These are phyloP conservation scores for Minunthozetes semirufus DNA, from an alignment of 2,888 invertebrate genomes.

Conservation along the genomic window DNA sequence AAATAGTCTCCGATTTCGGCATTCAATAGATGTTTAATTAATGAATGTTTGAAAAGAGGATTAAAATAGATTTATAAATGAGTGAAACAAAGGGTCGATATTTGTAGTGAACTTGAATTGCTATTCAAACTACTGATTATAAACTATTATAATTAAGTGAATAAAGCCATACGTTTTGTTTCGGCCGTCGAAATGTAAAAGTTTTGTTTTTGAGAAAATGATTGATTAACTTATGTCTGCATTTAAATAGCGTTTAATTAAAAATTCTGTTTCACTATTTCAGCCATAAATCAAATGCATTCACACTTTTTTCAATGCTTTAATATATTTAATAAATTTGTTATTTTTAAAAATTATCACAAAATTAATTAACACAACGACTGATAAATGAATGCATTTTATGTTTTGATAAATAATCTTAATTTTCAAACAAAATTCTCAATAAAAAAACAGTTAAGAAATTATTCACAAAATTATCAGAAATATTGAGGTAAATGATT, in stretches of 20 bases:
- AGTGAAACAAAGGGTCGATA: no score
- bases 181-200: background rate
- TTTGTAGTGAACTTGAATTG: no score
- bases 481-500: no score
- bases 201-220: background rate
- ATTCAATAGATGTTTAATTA: no score
- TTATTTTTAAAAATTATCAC: background rate
- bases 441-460: no score
- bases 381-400: background rate
- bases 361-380: background rate
- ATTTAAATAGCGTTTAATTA: conserved; percentile 11
- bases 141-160: background rate
- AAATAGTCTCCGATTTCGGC: no score
- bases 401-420: no score
- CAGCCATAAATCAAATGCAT: background rate
- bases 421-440: no score
- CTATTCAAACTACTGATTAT: background rate
- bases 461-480: no score
- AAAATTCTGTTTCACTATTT: background rate
- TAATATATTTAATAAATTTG: background rate
- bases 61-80: no score
- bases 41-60: no score
- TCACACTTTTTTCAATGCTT: background rate
- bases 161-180: background rate
- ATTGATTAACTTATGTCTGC: background rate